Percentiles rank a stretch among this genome's conserved stretches.
phyloP scores from a whole-genome alignment of 2,888 invertebrate genomes.

The Ennomos fuscantarius region DNA sequence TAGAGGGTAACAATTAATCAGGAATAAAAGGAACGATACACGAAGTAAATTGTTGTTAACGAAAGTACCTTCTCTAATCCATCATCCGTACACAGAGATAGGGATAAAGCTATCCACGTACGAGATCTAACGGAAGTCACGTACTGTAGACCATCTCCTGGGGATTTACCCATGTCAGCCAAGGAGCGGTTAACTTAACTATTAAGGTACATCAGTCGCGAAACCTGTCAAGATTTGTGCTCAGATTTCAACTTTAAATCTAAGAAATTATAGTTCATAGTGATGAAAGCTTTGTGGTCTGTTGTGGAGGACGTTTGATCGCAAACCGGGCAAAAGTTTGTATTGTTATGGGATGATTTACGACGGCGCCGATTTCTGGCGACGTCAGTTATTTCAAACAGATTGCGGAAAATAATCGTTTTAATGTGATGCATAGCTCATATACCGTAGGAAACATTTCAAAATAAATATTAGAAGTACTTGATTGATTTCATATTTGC shows the following conservation, averaged over 20 bases:
- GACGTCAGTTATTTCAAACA: slow-evolving; percentile 41
- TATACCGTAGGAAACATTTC: slow-evolving; percentile 12
- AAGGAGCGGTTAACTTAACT: slow-evolving; percentile 49
- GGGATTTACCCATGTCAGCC: slow-evolving; percentile 57
- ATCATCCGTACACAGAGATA: slow-evolving; percentile 35
- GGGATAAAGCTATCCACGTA: slow-evolving; percentile 37
- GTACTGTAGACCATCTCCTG: slow-evolving; percentile 43
- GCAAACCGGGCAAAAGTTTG: slow-evolving; percentile 35
- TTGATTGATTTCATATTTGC: slow-evolving; percentile 11
- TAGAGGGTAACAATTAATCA: slow-evolving; percentile 9
- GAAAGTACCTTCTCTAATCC: slow-evolving; percentile 26
- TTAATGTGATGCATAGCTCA: slow-evolving; percentile 22
- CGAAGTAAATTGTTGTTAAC: slow-evolving; percentile 16
- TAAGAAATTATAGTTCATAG: slow-evolving; percentile 11
- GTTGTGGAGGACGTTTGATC: slow-evolving; percentile 28
- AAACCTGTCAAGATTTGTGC: slow-evolving; percentile 6
- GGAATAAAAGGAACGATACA: slow-evolving; percentile 13
- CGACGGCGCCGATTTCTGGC: slow-evolving; percentile 41
- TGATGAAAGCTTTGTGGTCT: slow-evolving; percentile 14
- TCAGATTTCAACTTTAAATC: slow-evolving; percentile 17
- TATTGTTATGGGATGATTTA: slow-evolving; percentile 48
- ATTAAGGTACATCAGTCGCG: slow-evolving; percentile 2
- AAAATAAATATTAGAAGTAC: slow-evolving; percentile 14
- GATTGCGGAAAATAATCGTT: slow-evolving; percentile 29
- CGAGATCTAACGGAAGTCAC: slow-evolving; percentile 40